Conservation (phyloP, 2,888 invertebrate species). For the Troilus luridus region DNA sequence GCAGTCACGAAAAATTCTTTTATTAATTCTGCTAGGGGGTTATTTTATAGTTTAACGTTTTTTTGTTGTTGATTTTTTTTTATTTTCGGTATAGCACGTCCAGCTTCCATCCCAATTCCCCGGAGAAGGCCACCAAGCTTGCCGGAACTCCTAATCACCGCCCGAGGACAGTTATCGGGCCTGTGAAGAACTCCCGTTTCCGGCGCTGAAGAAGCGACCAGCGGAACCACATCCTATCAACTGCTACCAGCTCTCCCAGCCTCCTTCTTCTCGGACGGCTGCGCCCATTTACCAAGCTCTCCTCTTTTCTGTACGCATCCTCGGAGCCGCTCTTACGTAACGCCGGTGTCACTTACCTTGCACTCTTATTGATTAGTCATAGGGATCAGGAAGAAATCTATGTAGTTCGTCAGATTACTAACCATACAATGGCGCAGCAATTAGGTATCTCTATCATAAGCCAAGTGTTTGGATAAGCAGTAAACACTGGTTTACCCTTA, state of each 20-base stretch:
- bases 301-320: not conserved
- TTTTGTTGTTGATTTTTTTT: too few relatives aligned
- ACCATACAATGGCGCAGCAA: not conserved
- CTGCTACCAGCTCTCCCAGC: conserved; percentile 39
- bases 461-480: not conserved
- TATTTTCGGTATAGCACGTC: not conserved
- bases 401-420: not conserved
- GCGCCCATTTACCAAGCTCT: conserved; percentile 4
- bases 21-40: too few relatives aligned
- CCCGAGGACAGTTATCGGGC: conserved; percentile 23
- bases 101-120: not conserved
- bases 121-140: not conserved
- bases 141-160: conserved; percentile 35
- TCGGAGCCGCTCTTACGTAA: not conserved
- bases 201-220: conserved; percentile 27
- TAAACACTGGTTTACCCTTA: not conserved
- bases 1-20: too few relatives aligned
- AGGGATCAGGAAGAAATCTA: not conserved
- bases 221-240: conserved; percentile 57
- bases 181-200: conserved; percentile 32
- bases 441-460: not conserved
- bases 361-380: not conserved
- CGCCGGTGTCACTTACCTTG: conserved; percentile 1
- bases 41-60: too few relatives aligned
- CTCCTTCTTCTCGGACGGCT: not conserved